These are phyloP conservation scores for Drosophila longiperda DNA, from an alignment of 2,888 invertebrate genomes.

Conservation along the genomic window DNA sequence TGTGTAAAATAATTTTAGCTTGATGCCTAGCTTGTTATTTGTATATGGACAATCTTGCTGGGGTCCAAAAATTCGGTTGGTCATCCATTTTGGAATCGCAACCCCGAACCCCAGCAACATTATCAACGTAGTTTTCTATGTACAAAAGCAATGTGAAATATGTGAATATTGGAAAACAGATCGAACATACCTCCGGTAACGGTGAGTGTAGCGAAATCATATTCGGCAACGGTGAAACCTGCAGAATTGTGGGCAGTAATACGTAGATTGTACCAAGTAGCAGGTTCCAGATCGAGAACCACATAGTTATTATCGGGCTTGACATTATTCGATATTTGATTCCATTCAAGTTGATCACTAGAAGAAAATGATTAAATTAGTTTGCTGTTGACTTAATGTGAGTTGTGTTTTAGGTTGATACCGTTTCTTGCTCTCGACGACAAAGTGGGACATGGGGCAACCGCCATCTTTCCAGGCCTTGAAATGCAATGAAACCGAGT, in stretches of 20 bases:
- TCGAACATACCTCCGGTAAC: constrained; percentile 93
- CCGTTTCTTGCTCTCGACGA: constrained; percentile 97
- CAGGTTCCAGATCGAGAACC: constrained; percentile 95
- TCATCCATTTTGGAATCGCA: constrained; percentile 1
- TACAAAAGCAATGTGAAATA: constrained; percentile 84
- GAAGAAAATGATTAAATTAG: not conserved
- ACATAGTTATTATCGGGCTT: constrained; percentile 96
- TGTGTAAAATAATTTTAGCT: constrained; percentile 52
- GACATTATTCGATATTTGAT: constrained; percentile 96
- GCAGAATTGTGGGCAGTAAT: constrained; percentile 98
- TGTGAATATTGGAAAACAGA: constrained; percentile 79
- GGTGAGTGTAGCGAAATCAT: constrained; percentile 97
- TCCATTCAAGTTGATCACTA: constrained; percentile 95
- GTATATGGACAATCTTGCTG: constrained; percentile 75
- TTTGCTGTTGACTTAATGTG: rapidly evolving
- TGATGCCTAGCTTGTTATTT: constrained; percentile 81
- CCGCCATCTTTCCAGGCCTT: constrained; percentile 97
- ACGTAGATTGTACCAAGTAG: constrained; percentile 96
- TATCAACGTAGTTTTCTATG: constrained; percentile 82
- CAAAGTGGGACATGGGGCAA: constrained; percentile 97
- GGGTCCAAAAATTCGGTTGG: not conserved
- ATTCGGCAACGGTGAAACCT: constrained; percentile 97
- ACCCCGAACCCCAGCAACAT: constrained; percentile 30
- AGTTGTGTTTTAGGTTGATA: constrained; percentile 83
- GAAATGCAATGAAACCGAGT: constrained; percentile 95